A percentile compares a stretch with the other conserved stretches of the same genome.
phyloP scores from a whole-genome alignment of 2,113 vertebrate species.

The Lonchura striata region DNA sequence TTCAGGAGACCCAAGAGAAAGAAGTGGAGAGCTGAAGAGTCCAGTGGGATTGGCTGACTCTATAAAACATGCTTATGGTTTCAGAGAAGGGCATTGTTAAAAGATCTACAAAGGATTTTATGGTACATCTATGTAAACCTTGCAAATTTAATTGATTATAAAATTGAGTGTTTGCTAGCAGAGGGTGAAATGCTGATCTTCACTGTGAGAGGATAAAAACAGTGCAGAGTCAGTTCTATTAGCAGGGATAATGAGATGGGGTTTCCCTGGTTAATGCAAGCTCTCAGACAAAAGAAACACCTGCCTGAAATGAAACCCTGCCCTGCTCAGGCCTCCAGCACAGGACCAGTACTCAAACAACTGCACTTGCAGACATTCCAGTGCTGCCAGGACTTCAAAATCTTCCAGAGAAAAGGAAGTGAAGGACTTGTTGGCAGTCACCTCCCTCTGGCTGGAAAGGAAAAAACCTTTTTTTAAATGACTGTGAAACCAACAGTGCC shows the following conservation, averaged over 20 bases:
- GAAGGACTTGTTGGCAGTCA: constrained; percentile 41
- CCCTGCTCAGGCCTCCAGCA: not conserved
- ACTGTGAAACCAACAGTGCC: not conserved
- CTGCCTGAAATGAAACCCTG: not conserved
- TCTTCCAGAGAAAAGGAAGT: constrained; percentile 70
- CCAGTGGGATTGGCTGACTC: not conserved
- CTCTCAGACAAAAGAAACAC: not conserved
- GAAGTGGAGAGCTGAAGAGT: not conserved
- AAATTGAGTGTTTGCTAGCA: not conserved
- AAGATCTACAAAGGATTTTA: not conserved
- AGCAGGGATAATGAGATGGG: not conserved
- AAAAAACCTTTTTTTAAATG: not conserved
- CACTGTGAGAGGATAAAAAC: not conserved
- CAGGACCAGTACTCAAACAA: constrained; percentile 72
- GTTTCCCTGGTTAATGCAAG: not conserved
- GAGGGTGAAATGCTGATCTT: not conserved
- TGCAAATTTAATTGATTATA: not conserved
- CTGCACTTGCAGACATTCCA: constrained; percentile 75
- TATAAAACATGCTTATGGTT: not conserved
- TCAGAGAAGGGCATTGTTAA: not conserved
- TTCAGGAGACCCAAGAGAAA: not conserved
- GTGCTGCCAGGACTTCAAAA: constrained; percentile 69
- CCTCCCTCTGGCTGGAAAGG: constrained; percentile 69
- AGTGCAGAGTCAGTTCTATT: not conserved
- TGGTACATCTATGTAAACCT: not conserved